Base-by-base conservation (phyloP, 2,797 vertebrate species). In the Coracias cyanogaster region DNA sequence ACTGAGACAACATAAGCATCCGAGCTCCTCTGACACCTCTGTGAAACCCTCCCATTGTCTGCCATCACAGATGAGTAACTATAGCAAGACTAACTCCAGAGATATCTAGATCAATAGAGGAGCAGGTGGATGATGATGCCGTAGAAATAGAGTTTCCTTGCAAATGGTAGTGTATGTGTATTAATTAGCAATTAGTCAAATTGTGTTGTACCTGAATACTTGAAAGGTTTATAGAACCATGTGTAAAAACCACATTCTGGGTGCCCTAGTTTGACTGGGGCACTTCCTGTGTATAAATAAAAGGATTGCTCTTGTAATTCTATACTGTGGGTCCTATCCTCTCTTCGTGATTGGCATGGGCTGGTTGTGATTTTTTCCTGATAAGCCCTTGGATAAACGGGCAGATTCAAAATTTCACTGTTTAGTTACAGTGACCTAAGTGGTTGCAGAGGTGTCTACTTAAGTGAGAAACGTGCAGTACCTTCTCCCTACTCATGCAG, bases 1-100 rank as follows among this genome's bases (percentile, higher is more conserved):
- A 22, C 20, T 0, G 2, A 55, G 13, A 5, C n/a, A 52, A 15
- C 0, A 0, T 18, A 21, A n/a, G 12, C 7, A 43, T 43, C 31
- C n/a, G 12, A 6, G 31, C 26, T 74, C 2, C 6, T 85, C 28
- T 61, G 48, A 52, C 9, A 29, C 3, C 3, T 41, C 22, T 62
- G 15, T n/a, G 20, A 58, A 93, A 58, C 43, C 19, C 21, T 54
- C 19, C 11, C 3, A 2, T 70, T 89, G 31, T 58, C 33, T 89
- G 37, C 31, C 26, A 18, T 70, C 12, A 6, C 18, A 58, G 22
- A 26, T 46, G 26, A 49, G 24, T 64, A 61, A 43, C 31, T 62
- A 1, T n/a, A 79, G 57, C 20, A 82, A 58, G 66, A 51, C 45
- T 37, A 20, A 35, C 29, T 60, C 21, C 35, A 20, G 46, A 22